Percentiles rank a stretch among this genome's conserved stretches.
Conservation (phyloP, 2,888 invertebrate genomes). For the Allophyes oxyacanthae region DNA sequence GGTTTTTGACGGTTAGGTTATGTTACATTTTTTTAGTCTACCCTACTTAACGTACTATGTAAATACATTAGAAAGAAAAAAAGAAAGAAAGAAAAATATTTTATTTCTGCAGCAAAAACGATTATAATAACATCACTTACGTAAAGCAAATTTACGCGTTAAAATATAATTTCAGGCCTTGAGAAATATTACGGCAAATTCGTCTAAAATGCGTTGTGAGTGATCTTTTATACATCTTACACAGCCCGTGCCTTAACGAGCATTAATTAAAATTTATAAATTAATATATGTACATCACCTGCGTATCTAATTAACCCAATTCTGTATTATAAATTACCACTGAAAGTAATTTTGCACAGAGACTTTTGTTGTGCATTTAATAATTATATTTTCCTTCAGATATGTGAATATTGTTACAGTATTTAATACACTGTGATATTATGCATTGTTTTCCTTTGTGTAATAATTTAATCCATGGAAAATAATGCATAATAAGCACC, state of each 20-base stretch:
- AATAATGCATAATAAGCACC: too few species aligned
- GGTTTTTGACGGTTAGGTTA: too few species aligned
- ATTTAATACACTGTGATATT: too few species aligned
- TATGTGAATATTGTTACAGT: conserved; percentile 14
- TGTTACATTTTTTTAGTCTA: background rate
- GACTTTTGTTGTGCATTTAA: conserved; percentile 33
- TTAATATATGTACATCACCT: conserved; percentile 55
- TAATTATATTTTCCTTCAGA: conserved; percentile 10
- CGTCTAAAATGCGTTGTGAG: conserved; percentile 18
- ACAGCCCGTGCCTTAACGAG: conserved; percentile 35
- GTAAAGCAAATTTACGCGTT: conserved; percentile 6
- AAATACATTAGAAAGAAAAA: too few species aligned
- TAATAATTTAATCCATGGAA: too few species aligned
- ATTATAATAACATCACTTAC: background rate
- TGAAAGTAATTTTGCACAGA: conserved; percentile 21
- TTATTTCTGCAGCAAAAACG: too few species aligned
- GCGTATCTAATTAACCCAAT: conserved; percentile 55
- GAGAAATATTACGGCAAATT: conserved; percentile 34
- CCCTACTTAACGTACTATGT: too few species aligned
- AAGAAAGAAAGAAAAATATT: too few species aligned
- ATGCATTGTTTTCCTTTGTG: too few species aligned
- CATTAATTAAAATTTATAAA: conserved; percentile 55
- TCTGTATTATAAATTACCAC: conserved; percentile 40
- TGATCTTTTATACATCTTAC: conserved; percentile 50
- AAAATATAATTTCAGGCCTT: conserved; percentile 20